These are phyloP conservation scores for Zosterops lateralis DNA, from an alignment of 2,113 vertebrate species.

Conservation along the genomic window DNA sequence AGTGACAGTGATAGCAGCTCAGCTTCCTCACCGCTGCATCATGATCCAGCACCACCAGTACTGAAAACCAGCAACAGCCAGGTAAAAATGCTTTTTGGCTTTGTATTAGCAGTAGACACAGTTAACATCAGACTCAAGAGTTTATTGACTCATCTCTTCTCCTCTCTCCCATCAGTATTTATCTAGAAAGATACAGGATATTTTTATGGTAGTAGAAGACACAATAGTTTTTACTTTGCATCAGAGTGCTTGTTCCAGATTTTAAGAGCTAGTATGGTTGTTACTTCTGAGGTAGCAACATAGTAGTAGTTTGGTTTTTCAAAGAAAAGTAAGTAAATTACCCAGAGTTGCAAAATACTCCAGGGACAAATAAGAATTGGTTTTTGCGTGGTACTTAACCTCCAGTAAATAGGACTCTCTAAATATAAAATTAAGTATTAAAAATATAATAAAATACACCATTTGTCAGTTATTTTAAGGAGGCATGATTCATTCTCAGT, in stretches of 20 bases:
- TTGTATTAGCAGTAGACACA: not conserved
- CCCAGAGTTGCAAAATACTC: not conserved
- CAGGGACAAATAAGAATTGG: not conserved
- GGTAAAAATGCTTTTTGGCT: slow-evolving; percentile 66
- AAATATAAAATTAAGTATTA: not conserved
- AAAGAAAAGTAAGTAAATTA: not conserved
- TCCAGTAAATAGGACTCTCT: not conserved
- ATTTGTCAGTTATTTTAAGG: not conserved
- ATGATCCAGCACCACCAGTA: slow-evolving; percentile 81
- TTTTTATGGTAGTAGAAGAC: not conserved
- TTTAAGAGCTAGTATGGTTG: not conserved
- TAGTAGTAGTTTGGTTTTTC: not conserved
- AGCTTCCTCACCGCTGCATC: slow-evolving; percentile 79
- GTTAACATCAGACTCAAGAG: not conserved
- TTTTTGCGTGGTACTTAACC: not conserved
- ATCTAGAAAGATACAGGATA: not conserved
- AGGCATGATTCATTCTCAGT: not conserved
- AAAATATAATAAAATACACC: not conserved
- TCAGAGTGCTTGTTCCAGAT: not conserved
- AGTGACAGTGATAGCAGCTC: slow-evolving; percentile 92
- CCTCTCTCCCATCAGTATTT: not conserved
- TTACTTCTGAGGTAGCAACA: not conserved
- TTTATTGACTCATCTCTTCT: not conserved
- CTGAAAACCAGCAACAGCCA: slow-evolving; percentile 89
- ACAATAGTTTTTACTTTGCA: not conserved